phyloP scores from a whole-genome alignment of 2,113 vertebrate genomes.

The Rhea americana region DNA sequence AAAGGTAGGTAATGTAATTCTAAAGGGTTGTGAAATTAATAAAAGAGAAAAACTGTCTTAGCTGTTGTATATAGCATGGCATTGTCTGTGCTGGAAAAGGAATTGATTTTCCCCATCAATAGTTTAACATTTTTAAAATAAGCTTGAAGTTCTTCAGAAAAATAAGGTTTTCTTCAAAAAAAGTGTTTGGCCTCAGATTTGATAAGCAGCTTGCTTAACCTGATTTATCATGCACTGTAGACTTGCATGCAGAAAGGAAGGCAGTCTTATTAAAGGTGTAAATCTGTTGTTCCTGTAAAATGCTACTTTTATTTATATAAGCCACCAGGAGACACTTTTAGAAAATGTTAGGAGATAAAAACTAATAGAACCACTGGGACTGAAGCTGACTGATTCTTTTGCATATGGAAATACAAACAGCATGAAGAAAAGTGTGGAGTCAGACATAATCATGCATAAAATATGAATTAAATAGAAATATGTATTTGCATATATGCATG shows the following conservation, averaged over 20 bases:
- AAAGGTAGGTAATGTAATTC: conserved; percentile 6
- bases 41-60: conserved; percentile 2
- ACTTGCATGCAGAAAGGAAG: conserved; percentile 20
- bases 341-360: conserved; percentile 37
- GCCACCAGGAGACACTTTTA: conserved; percentile 13
- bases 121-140: conserved; percentile 42
- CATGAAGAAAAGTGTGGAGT: background rate
- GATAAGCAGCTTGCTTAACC: conserved; percentile 37
- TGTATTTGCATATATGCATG: background rate
- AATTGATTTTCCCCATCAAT: conserved; percentile 45
- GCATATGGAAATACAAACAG: background rate
- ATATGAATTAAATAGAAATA: background rate
- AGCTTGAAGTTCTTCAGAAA: conserved; percentile 19
- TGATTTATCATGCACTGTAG: conserved; percentile 45
- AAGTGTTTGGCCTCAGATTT: conserved; percentile 24
- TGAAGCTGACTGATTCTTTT: background rate
- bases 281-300: conserved; percentile 58
- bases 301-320: conserved; percentile 38
- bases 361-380: conserved; percentile 10
- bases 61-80: background rate
- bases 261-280: conserved; percentile 51
- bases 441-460: background rate
- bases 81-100: background rate
- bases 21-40: background rate
- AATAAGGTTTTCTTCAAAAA: conserved; percentile 34